Base-by-base conservation (phyloP, 2,797 vertebrate species). In the Ctenochaetus hawaiiensis region DNA sequence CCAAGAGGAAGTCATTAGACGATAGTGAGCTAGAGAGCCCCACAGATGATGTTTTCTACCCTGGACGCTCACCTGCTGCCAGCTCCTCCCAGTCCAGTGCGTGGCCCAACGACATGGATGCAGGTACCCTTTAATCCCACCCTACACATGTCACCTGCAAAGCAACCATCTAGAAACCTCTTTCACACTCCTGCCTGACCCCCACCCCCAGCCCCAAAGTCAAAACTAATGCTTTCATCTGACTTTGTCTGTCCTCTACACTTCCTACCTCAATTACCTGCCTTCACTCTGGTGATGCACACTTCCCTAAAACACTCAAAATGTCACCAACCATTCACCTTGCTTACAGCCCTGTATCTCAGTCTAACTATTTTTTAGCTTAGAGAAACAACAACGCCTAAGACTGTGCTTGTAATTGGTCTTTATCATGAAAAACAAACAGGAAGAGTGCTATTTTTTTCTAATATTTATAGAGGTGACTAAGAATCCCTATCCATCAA, bases 11-110 rank as follows among this genome's bases (percentile, higher is more conserved):
- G 92, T 98, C 97, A 54, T 95, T 98, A 89, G 97, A 98, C 51
- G 97, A 98, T 95, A 98, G 96, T 26, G 97, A 98, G 91, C 95
- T 98, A 95, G 97, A 98, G 92, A 98, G 97, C 79, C 97, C 97
- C 1, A 97, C 97, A 8, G 97, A 98, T 30, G 97, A 98, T n/a
- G 97, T 97, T 71, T 98, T 98, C 93, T 98, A 98, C 82, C 95
- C 97, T 30, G 97, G 97, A 67, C 96, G 97, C 73, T 99, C 97
- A 30, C 97, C 97, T 3, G 97, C 97, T 11, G 97, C 97, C 75
- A 96, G 97, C 93, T 97, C 97, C 89, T 98, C 97, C 93, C 97
- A 98, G 91, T 97, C 96, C 91, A 97, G 96, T 0, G 97, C 96
- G 48, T 99, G 97, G 97, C 96, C 96, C 72, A 98, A 96, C 18